Evolutionary conservation across 2,113 vertebrate species (phyloP), one percentile per base, ranked within the genome.

Genomic region (Tragelaphus buxtoni): DNA sequence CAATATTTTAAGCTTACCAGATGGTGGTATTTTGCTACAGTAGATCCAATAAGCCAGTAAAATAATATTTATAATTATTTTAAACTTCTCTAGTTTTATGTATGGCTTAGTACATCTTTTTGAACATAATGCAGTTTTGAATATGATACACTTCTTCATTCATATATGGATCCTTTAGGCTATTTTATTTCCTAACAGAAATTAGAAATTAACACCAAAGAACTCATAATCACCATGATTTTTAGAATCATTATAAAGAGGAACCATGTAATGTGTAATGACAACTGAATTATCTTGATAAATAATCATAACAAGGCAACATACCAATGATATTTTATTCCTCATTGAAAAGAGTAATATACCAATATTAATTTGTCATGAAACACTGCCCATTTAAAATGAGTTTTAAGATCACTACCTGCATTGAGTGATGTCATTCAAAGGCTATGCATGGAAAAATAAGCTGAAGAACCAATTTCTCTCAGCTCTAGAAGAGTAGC

Each of bases 361-460:
- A 45, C 32, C 55, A 77, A 72, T 58, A 88, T n/a, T 77, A 58
- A 97, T 89, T 93, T 97, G 61, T 65, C 79, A 87, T 74, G 79
- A 91, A 88, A 95, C 72, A 87, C n/a, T 89, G 74, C 26, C 91
- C 82, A 93, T 83, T 91, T 77, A 49, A 96, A 96, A 96, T 63
- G 77, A 83, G 58, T 47, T 85, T n/a, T 74, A 18, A 61, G 30
- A 82, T 85, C 58, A 86, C 24, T 89, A 2, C 74, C 74, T 90
- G 30, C 76, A 87, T 12, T 80, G 55, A 94, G 61, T 55, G 80
- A 95, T 90, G 61, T 53, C 56, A 93, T 13, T 93, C 77, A 83
- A 88, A 97, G 45, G 56, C 18, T 16, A 88, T 77, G 45, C 30
- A 39, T 94, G 82, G 56, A 74, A 90, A 94, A 94, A 79, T 63